Evolutionary conservation across 2,888 invertebrate species (phyloP), one percentile per base, ranked within the genome.

Genomic region (Lepidochitona cinerea): DNA sequence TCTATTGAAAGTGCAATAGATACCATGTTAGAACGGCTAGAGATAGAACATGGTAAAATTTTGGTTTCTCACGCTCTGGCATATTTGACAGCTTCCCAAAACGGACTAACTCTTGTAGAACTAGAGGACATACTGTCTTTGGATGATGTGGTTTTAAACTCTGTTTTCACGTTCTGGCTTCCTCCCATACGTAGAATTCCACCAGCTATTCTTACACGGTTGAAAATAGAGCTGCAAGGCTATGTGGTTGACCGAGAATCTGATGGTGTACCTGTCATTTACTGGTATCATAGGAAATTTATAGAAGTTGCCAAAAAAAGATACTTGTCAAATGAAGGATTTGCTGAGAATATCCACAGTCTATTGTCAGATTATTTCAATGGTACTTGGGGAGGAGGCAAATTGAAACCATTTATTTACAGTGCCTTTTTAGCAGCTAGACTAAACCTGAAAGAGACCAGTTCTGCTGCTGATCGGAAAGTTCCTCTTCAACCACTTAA

Each of bases 331-430:
- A 70, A 79, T 68, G 23, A 36, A 0, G 67, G 36, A 1, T 18
- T 59, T 37, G 23, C 18, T 2, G 29, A 26, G 12, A 36, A 81
- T 52, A 73, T 81, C 29, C 81, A 79, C 71, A 97, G 97, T 0
- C 96, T 96, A 92, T 97, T 81, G 70, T 75, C 81, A 12, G 81
- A 81, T 29, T 79, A 75, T 68, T 73, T 75, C 36, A 36, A 71
- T 29, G 78, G 78, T 18, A 68, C 67, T 0, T 81, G 81, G 81
- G 69, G 77, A 64, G 75, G 74, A 3, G 74, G 53, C n/a, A 41
- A 69, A 66, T 35, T 41, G 53, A 70, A 37, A 33, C n/a, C 18
- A 7, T 71, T 59, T 37, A 36, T 18, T 9, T 70, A 71, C n/a
- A 54, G 32, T 54, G n/a, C 77, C 23, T 29, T 68, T 7, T 37